Conservation (phyloP, 2,797 vertebrate species). For the Tamandua tetradactyla region DNA sequence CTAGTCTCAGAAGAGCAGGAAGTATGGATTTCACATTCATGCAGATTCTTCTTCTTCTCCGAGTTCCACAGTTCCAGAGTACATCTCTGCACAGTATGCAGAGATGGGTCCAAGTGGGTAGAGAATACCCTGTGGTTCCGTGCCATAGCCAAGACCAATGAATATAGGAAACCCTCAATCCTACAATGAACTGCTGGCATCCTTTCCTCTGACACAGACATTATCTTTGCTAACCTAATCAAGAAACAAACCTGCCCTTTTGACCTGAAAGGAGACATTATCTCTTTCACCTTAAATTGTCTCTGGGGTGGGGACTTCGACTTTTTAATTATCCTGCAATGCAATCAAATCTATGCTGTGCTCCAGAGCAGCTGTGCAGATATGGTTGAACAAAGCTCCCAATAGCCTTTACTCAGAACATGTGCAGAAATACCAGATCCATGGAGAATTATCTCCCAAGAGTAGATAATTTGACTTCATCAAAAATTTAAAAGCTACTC, state of each 20-base stretch:
- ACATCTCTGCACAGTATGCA: accelerated
- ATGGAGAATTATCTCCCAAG: background rate
- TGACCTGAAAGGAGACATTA: background rate
- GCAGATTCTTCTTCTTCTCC: background rate
- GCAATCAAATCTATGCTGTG: background rate
- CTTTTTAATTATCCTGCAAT: background rate
- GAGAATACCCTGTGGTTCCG: background rate
- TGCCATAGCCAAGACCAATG: no score
- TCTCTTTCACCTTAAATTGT: background rate
- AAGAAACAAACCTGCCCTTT: background rate
- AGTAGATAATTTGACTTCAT: background rate
- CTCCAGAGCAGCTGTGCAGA: background rate
- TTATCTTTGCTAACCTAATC: background rate
- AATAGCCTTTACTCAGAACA: background rate
- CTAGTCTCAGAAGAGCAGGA: background rate
- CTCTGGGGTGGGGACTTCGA: background rate
- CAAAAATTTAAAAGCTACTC: background rate
- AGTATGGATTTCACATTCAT: background rate
- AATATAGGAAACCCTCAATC: no score
- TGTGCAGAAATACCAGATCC: background rate
- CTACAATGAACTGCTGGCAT: background rate
- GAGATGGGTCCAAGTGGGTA: no score
- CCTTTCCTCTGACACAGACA: background rate
- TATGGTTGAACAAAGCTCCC: background rate
- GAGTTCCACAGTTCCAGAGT: background rate